A percentile compares a stretch with the other conserved stretches of the same genome.
Conservation (phyloP, 2,888 invertebrate species). For the Boloria selene region DNA sequence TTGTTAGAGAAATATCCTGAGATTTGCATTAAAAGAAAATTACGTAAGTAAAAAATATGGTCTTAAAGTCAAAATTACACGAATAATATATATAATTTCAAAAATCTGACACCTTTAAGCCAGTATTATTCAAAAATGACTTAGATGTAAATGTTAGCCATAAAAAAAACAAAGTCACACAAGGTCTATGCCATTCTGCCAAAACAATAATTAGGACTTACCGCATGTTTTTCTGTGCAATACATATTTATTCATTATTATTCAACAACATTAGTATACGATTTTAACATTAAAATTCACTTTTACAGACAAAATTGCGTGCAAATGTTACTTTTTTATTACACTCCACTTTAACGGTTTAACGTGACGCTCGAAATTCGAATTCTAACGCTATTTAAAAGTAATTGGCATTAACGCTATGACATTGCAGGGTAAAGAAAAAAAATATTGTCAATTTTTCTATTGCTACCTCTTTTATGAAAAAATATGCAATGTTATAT, state of each 20-base stretch:
- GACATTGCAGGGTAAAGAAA: conserved; percentile 2
- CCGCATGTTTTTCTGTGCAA: background rate
- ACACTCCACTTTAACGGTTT: conserved; percentile 10
- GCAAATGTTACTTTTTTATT: background rate
- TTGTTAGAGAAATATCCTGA: too few species aligned
- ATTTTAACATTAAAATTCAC: background rate
- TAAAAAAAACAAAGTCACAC: background rate
- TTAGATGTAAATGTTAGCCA: background rate
- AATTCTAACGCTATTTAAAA: background rate
- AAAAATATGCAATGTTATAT: too few species aligned
- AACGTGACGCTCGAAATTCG: conserved; percentile 12
- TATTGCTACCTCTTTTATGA: background rate
- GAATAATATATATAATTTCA: too few species aligned
- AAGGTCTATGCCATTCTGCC: background rate
- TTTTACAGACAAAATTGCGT: background rate
- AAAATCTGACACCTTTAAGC: too few species aligned
- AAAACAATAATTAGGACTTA: background rate
- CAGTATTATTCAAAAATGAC: too few species aligned
- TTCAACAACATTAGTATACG: background rate
- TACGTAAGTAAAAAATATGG: too few species aligned
- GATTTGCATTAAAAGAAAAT: too few species aligned
- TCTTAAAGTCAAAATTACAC: too few species aligned
- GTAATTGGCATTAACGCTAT: too few species aligned
- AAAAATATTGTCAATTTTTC: background rate
- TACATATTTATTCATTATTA: background rate